Base-by-base conservation (phyloP, 2,888 invertebrate species). In the Temnothorax ravouxi region DNA sequence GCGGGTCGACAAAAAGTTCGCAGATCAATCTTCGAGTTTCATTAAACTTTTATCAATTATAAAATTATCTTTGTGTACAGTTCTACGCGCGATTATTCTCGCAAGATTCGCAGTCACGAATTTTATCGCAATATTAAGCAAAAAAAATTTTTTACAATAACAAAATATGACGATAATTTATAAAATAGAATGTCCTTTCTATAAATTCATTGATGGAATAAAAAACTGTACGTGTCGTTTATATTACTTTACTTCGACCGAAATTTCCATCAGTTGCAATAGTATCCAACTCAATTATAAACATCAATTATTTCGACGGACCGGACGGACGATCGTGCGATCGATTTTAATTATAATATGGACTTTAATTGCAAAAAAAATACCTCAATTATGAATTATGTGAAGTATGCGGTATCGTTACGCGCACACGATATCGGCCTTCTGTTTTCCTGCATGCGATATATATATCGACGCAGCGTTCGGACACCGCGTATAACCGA, bases 401-500 rank as follows among this genome's bases (percentile, higher is more conserved):
- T 54, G 25, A 2, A 6, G 0, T 54, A 21, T 13, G 5, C 13
- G 25, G 2, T 38, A 50, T 56, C 38, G 64, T 61, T 8, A 66
- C 5, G 4, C 34, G n/a, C 38, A 0, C 1, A 5, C 15, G 47
- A 13, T 34, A 47, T 47, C 47, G 25, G 15, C 18, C n/a, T 44
- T 21, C n/a, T 79, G 15, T 69, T 44, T 69, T 61, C 18, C 11
- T 1, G 8, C 69, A 69, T n/a, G n/a, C 11, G 21, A 52, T 18
- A 21, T n/a, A n/a, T n/a, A n/a, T 21, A 77, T 44, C 25, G 5
- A 61, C n/a, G 44, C 3, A 44, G 54, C 41, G 15, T n/a, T 67
- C 71, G 11, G 15, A 47, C 11, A 71, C 21, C 34, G 34, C 8
- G 13, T 21, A 54, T 69, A 79, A 59, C 71, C 71, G 71, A 47